Evolutionary conservation across 2,113 vertebrate species (phyloP).

Genomic region (Pluvialis apricaria): DNA sequence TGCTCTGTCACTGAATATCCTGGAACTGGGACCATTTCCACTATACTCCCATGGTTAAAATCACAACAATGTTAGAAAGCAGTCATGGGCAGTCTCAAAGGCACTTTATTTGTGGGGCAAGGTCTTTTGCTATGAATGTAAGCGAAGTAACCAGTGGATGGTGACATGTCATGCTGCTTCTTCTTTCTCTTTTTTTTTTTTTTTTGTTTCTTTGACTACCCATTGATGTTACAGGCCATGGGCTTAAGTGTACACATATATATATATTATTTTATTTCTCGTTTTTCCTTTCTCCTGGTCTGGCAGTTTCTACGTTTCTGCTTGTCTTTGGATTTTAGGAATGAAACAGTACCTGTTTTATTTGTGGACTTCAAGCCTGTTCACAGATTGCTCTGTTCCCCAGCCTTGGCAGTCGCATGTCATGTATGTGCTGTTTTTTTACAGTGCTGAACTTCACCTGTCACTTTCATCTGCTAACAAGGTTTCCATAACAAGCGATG

Average conservation of each 20-base stretch:
- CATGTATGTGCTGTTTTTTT: background rate
- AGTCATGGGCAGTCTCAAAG: background rate
- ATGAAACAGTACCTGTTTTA: background rate
- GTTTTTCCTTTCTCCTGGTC: background rate
- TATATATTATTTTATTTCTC: background rate
- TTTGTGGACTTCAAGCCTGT: background rate
- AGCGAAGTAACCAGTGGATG: background rate
- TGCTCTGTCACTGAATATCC: background rate
- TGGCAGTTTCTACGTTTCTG: background rate
- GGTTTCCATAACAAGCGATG: constrained; percentile 18
- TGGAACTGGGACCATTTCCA: background rate
- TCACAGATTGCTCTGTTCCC: background rate
- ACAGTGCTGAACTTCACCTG: constrained; percentile 17
- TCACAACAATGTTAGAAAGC: background rate
- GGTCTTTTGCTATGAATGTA: background rate
- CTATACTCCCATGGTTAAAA: background rate
- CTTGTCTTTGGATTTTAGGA: background rate
- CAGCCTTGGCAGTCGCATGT: background rate
- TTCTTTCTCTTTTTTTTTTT: background rate
- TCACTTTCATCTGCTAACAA: constrained; percentile 51
- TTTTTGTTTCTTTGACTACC: background rate
- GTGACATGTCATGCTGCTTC: background rate
- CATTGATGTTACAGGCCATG: background rate
- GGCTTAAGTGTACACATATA: background rate
- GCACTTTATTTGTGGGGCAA: background rate